Base-by-base conservation (phyloP, 1,140 invertebrate species). In the Contarinia nasturtii region DNA sequence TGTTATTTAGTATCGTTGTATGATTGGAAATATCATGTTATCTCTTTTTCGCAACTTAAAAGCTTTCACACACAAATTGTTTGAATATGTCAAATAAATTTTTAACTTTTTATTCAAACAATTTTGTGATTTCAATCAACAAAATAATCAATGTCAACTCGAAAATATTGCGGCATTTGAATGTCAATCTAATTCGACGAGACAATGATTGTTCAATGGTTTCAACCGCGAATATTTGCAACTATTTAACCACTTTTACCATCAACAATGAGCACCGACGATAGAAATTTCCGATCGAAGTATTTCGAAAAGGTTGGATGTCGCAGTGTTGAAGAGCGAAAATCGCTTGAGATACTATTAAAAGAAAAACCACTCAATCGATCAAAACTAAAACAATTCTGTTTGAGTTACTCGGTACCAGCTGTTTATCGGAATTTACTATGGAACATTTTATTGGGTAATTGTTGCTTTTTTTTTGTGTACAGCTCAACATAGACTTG, bases 261-360 rank as follows among this genome's bases (percentile, higher is more conserved):
- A n/a, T n/a, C 15, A 20, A 55, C 45, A 20, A 72, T 71, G 67
- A 57, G 61, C 52, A 66, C 72, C 2, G 81, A 85, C 52, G 79
- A 83, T 58, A 67, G 86, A 54, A 93, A 92, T 68, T 92, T 93
- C 67, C 75, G 89, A 27, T 88, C 83, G 0, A 79, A 83, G 17
- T 93, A 91, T 57, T 92, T 92, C 57, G 71, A 72, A 57, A 73
- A 76, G 71, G 85, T 90, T 40, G 88, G 86, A 45, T 89, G 85
- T 67, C 75, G 79, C 46, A 84, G 82, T 53, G 86, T 92, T 0
- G 88, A 92, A 64, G 88, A 93, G 61, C 91, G 89, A 62, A 88
- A 86, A 65, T 88, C 86, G 0, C 63, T 93, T n/a, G 87, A 93
- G 68, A 88, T 88, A 59, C 67, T 94, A 7, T 67, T 92, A 48